Base-by-base conservation (phyloP, 2,888 invertebrate species). In the Pollenia amentaria region DNA sequence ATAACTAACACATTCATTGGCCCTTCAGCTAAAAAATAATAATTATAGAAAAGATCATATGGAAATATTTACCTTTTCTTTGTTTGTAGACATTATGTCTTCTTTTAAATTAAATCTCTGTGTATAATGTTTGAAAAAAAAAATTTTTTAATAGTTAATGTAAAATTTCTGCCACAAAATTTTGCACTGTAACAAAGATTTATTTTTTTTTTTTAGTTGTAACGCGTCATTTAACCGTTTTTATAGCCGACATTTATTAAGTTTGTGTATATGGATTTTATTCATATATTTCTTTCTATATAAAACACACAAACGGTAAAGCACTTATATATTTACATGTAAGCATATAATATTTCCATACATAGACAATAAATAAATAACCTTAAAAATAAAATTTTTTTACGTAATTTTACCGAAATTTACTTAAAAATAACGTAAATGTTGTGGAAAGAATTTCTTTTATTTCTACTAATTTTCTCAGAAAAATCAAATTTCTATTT, bases 381-480 rank as follows among this genome's bases (percentile, higher is more conserved):
- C 78, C 84, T 78, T 80, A 67, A 67, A 67, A 84, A 72, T 53
- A 57, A 18, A 65, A 0, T 70, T 69, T 72, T 78, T 87, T 87
- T 84, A 87, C 77, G 87, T 87, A 87, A 87, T 87, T 87, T 84
- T 48, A 53, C 12, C 12, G 6, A 40, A 48, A 77, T 65, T 73
- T 38, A 29, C 46, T 57, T 44, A 2, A 42, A 72, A 55, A 6
- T 21, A 55, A 42, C 16, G n/a, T 72, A 48, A 62, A 62, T 46
- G 3, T 60, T 16, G 29, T 60, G 16, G 18, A 18, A 18, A 62
- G 8, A 62, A 14, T 69, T 78, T 46, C 38, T 16, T 46, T 38
- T 57, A 10, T 29, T 44, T 44, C 65, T 44, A 12, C 3, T 11
- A 10, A 3, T 29, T 3, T 46, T 38, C 48, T 38, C 2, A 14